phyloP scores from a whole-genome alignment of 1,140 invertebrate species.

The Helicorthomorpha holstii region DNA sequence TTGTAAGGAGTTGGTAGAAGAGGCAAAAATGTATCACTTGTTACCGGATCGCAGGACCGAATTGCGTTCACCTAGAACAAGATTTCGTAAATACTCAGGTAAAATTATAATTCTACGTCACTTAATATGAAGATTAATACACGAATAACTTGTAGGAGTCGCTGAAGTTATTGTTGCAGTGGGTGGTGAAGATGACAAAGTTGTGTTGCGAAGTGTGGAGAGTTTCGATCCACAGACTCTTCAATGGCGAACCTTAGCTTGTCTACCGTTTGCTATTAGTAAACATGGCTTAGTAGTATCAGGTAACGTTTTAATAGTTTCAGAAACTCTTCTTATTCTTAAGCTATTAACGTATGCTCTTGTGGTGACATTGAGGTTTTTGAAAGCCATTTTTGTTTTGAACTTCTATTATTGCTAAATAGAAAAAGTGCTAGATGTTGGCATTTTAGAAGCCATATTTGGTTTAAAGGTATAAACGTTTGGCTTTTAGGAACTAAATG shows the following conservation, averaged over 20 bases:
- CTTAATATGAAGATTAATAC: conserved; percentile 1
- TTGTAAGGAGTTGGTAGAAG: conserved; percentile 29
- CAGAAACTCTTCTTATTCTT: too few relatives aligned
- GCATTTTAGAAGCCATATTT: too few relatives aligned
- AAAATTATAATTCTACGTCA: background rate
- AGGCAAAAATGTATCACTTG: conserved; percentile 34
- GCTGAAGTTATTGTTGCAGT: conserved; percentile 35
- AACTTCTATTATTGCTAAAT: too few relatives aligned
- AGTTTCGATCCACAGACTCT: conserved; percentile 29
- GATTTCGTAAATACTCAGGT: conserved; percentile 24
- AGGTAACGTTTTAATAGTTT: conserved; percentile 16
- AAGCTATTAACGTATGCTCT: too few relatives aligned
- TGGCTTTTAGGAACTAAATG: too few relatives aligned
- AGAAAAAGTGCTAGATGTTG: too few relatives aligned
- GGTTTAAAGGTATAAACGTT: too few relatives aligned
- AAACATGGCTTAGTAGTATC: conserved; percentile 36
- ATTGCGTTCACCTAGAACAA: conserved; percentile 22
- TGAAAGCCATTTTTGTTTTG: background rate
- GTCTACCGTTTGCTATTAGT: conserved; percentile 32
- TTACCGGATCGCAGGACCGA: conserved; percentile 31
- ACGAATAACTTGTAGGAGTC: too few relatives aligned
- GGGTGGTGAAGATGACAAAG: conserved; percentile 38
- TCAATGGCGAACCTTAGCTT: conserved; percentile 26
- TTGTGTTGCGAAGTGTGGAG: conserved; percentile 35
- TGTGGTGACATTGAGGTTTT: too few relatives aligned